phyloP scores from a whole-genome alignment of 2,113 vertebrate genomes.

The Ophthalmolycus amberensis region DNA sequence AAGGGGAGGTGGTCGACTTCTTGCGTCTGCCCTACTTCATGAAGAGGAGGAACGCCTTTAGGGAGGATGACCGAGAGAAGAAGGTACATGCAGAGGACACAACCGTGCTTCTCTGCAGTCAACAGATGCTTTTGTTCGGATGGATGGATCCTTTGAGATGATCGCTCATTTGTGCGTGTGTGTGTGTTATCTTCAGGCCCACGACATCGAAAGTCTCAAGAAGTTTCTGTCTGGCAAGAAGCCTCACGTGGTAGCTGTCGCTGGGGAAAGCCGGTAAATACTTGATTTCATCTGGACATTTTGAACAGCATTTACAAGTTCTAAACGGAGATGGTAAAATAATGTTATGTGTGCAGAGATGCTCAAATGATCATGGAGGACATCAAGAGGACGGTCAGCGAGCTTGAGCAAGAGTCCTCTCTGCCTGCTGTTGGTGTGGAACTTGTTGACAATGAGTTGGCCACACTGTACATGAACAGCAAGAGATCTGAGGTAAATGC shows the following conservation, averaged over 20 bases:
- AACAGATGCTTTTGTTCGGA: neutral
- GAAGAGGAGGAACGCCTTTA: conserved; percentile 95
- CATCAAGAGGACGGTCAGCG: conserved; percentile 93
- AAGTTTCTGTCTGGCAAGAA: conserved; percentile 96
- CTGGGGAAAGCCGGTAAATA: conserved; percentile 93
- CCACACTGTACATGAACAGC: conserved; percentile 98
- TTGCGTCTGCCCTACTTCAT: conserved; percentile 95
- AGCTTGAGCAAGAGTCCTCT: conserved; percentile 96
- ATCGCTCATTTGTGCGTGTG: neutral
- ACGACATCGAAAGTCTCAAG: conserved; percentile 95
- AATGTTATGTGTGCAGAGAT: conserved; percentile 82
- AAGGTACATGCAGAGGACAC: conserved; percentile 84
- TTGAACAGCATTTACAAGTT: conserved; percentile 4
- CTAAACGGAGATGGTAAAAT: neutral
- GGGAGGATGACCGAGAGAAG: conserved; percentile 95
- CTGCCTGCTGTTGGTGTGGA: conserved; percentile 94
- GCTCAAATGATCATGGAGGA: conserved; percentile 98
- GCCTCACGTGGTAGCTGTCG: conserved; percentile 94
- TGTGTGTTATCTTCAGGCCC: conserved; percentile 80
- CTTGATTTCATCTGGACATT: neutral
- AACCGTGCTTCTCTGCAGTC: neutral
- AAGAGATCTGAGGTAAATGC: conserved; percentile 94
- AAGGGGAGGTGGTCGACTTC: conserved; percentile 97
- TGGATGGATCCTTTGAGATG: neutral
- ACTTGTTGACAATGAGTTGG: conserved; percentile 94